These are phyloP conservation scores for Lophochroa leadbeateri DNA, from an alignment of 2,113 vertebrate species.

Conservation along the genomic window DNA sequence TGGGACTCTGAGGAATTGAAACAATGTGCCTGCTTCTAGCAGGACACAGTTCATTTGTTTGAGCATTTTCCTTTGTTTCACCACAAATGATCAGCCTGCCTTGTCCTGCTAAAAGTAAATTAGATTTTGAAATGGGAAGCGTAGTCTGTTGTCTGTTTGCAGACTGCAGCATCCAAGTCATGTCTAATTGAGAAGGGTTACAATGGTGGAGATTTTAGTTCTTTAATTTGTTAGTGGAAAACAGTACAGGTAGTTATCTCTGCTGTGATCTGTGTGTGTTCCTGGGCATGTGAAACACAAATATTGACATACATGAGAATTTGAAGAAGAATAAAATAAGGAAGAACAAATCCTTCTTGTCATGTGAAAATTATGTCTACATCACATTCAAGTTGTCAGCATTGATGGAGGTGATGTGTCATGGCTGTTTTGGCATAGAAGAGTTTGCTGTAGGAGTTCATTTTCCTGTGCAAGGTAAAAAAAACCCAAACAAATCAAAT, in stretches of 20 bases:
- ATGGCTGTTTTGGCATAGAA: slow-evolving; percentile 35
- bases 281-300: background rate
- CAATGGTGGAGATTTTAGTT: background rate
- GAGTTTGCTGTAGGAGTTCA: slow-evolving; percentile 56
- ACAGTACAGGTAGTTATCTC: background rate
- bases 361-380: slow-evolving; percentile 1
- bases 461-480: slow-evolving; percentile 64
- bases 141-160: background rate
- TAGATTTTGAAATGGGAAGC: background rate
- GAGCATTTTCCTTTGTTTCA: slow-evolving; percentile 27
- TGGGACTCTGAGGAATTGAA: background rate
- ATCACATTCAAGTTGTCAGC: slow-evolving; percentile 36
- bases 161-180: background rate
- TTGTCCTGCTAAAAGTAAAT: slow-evolving; percentile 35
- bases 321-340: background rate
- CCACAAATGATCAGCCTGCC: background rate
- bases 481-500: slow-evolving; percentile 59
- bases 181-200: background rate
- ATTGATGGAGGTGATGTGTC: slow-evolving; percentile 33
- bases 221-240: background rate
- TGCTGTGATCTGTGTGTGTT: background rate
- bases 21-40: background rate
- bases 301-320: background rate
- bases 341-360: background rate
- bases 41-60: slow-evolving; percentile 23